Evolutionary conservation across 2,888 invertebrate genomes (phyloP), one percentile per base, ranked within the genome.

Genomic region (Strigamia transsilvanica): DNA sequence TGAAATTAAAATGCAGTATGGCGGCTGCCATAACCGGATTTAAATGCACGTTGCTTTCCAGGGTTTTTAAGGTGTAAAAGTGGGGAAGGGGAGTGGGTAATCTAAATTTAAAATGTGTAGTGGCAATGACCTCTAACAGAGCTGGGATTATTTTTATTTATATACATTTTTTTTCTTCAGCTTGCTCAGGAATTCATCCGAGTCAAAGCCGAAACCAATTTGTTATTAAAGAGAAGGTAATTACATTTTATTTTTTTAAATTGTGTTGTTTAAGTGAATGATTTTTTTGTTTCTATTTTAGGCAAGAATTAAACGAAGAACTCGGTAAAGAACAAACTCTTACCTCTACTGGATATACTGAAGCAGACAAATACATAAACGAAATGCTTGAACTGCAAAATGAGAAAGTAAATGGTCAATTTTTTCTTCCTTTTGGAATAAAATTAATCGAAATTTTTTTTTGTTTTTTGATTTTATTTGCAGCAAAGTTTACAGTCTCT

Each of bases 171-270:
- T 82, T 61, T 85, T 80, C 84, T 84, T 56, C 85, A 94, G 89
- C 89, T 96, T 85, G 95, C 95, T 82, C 93, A 95, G 88, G 94
- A 97, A 88, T 96, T 95, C 89, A 91, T 96, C 83, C 93, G 93
- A 88, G 94, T 95, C 85, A 94, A 95, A 89, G 94, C 95, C 51
- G 94, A 96, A 89, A 90, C 96, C 83, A 94, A 94, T 51, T 92
- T 94, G 86, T 90, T 95, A 83, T 92, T 93, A 84, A 93, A 94
- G 86, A 92, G 94, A 85, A 94, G 93, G 88, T 92, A 93, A 84
- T 93, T 93, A n/a, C n/a, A n/a, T n/a, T n/a, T n/a, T n/a, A n/a
- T n/a, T n/a, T n/a, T n/a, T n/a, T n/a, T n/a, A n/a, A n/a, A n/a
- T 23, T 6, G 7, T 61, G 7, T 61, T 23, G 66, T 23, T 23